These are phyloP conservation scores for Aphidoletes aphidimyza DNA, from an alignment of 2,888 invertebrate genomes.

Conservation along the genomic window DNA sequence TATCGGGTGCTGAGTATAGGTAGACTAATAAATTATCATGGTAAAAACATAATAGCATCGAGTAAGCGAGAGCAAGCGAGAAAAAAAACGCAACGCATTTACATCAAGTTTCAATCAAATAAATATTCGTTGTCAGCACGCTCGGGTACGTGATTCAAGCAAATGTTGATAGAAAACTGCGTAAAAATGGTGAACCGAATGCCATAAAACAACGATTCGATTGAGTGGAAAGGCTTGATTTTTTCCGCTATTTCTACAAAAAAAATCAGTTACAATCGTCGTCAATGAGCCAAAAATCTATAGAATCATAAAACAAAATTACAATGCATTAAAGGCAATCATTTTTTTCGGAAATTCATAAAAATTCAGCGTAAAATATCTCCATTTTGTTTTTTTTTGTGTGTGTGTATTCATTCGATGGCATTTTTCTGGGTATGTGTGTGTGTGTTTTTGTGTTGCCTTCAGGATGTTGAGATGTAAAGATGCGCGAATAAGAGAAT, in stretches of 20 bases:
- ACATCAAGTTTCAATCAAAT: constrained; percentile 4
- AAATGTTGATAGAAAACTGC: background rate
- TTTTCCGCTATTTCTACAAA: background rate
- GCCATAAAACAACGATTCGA: constrained; percentile 1
- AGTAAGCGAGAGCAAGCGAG: background rate
- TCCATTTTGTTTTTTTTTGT: background rate
- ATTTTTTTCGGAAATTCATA: constrained; percentile 40
- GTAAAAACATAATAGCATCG: background rate
- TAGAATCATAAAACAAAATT: constrained; percentile 19
- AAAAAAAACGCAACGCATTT: background rate
- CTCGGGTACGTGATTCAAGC: background rate
- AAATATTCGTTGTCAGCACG: constrained; percentile 7
- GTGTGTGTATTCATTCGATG: too few relatives aligned
- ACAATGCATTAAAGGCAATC: constrained; percentile 31
- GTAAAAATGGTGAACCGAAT: background rate
- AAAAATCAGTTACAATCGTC: background rate
- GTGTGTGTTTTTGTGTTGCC: background rate
- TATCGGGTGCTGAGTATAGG: background rate
- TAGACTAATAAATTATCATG: background rate
- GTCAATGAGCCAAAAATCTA: constrained; percentile 11
- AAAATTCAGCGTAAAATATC: background rate
- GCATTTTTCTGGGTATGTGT: too few relatives aligned
- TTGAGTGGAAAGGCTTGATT: constrained; percentile 37
- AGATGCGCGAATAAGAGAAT: background rate
- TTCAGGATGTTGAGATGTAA: background rate